Conservation (phyloP, 2,797 vertebrate species). For the Threskiornis aethiopicus region DNA sequence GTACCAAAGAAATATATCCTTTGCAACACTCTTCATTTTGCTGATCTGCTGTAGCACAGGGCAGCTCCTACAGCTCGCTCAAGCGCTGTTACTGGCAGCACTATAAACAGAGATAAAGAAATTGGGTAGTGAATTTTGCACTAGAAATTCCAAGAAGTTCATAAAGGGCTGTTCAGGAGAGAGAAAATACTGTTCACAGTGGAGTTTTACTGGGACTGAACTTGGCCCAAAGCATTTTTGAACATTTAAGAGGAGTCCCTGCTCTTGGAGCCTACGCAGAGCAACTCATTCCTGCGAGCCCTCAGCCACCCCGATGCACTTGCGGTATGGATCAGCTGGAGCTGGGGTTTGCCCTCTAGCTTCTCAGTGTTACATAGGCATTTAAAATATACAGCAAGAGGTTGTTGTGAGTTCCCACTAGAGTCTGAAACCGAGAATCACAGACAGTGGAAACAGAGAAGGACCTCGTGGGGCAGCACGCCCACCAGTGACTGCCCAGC, state of each 20-base stretch:
- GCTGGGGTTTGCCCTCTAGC: neutral
- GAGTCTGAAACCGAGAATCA: neutral
- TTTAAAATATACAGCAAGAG: neutral
- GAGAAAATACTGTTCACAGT: neutral
- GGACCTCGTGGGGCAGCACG: accelerated
- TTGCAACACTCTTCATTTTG: neutral
- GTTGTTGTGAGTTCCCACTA: neutral
- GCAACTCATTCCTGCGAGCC: neutral
- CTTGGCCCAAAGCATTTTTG: neutral
- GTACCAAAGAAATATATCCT: neutral
- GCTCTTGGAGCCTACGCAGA: accelerated
- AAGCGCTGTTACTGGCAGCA: neutral
- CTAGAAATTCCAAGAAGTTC: neutral
- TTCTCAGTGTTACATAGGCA: neutral
- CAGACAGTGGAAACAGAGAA: neutral
- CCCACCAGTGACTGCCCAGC: neutral
- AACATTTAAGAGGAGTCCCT: neutral
- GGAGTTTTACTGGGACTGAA: neutral
- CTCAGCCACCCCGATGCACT: accelerated
- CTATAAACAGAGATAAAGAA: neutral
- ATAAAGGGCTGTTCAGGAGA: neutral
- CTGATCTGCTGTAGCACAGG: neutral
- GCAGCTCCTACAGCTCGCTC: neutral
- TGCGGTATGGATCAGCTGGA: neutral
- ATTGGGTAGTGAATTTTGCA: neutral